Percentiles rank a stretch among this genome's conserved stretches.
Evolutionary conservation across 2,113 vertebrate species (phyloP).

Genomic region (Syngnathoides biaculeatus): DNA sequence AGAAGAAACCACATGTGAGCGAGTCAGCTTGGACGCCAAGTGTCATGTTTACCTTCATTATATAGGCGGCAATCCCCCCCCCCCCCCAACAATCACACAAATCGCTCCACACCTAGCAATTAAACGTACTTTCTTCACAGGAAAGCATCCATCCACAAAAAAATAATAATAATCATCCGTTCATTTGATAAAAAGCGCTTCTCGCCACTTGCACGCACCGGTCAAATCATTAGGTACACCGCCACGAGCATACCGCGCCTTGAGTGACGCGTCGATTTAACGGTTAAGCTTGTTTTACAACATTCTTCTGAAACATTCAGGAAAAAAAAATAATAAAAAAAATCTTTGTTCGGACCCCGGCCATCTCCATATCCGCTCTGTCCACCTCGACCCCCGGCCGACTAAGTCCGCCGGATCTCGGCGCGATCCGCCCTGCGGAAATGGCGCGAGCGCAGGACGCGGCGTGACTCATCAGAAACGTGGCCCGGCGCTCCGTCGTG

Average conservation of each 20-base stretch:
- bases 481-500: constrained; percentile 50
- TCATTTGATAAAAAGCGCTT: constrained; percentile 72
- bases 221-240: neutral
- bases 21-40: constrained; percentile 57
- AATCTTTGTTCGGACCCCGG: too few relatives aligned
- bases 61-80: constrained; percentile 60
- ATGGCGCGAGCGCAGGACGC: neutral
- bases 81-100: constrained; percentile 40
- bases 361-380: too few relatives aligned
- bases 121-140: constrained; percentile 67
- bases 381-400: neutral
- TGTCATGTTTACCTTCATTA: constrained; percentile 77
- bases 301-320: too few relatives aligned
- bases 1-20: constrained; percentile 74
- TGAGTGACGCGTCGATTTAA: neutral
- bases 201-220: constrained; percentile 35
- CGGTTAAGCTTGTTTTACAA: too few relatives aligned
- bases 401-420: neutral
- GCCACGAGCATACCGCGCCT: neutral
- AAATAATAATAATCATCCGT: constrained; percentile 59
- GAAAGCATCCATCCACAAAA: constrained; percentile 66
- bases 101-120: constrained; percentile 59
- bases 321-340: too few relatives aligned
- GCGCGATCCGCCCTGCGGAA: neutral
- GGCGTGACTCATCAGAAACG: constrained; percentile 39